Percentiles rank a stretch among this genome's conserved stretches.
phyloP scores from a whole-genome alignment of 2,113 vertebrate species.

The Eulemur rufifrons region DNA sequence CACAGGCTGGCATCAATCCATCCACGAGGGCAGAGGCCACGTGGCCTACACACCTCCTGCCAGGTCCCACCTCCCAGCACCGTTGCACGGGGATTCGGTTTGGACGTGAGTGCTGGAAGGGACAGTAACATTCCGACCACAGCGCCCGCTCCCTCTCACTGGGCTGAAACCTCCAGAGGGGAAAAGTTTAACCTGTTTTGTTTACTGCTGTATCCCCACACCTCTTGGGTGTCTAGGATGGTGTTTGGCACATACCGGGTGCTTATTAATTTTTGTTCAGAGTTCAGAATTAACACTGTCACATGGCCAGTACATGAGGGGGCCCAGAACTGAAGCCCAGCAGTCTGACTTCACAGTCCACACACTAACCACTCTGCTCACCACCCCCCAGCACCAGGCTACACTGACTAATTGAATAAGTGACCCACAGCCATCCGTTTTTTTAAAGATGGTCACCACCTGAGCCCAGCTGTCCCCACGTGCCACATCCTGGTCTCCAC shows the following conservation, averaged over 20 bases:
- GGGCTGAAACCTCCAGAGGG: fast-evolving
- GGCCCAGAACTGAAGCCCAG: neutral
- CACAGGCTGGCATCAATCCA: neutral
- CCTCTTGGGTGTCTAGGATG: neutral
- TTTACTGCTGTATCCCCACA: neutral
- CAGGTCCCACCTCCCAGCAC: neutral
- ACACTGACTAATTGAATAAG: fast-evolving
- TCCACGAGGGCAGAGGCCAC: neutral
- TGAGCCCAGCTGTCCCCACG: neutral
- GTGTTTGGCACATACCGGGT: fast-evolving
- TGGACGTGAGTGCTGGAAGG: neutral
- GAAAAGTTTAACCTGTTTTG: too few species aligned
- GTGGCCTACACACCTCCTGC: neutral
- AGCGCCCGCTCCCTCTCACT: neutral
- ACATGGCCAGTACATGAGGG: fast-evolving
- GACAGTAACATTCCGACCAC: neutral
- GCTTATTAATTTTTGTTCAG: neutral
- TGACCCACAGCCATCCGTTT: fast-evolving
- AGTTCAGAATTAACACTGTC: fast-evolving
- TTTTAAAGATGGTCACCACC: neutral
- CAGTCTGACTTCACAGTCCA: neutral
- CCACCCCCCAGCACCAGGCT: neutral
- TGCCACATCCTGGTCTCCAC: neutral
- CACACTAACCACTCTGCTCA: neutral
- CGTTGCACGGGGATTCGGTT: neutral